Conservation (phyloP, 1,140 invertebrate genomes). For the Rhagoletis zephyria region DNA sequence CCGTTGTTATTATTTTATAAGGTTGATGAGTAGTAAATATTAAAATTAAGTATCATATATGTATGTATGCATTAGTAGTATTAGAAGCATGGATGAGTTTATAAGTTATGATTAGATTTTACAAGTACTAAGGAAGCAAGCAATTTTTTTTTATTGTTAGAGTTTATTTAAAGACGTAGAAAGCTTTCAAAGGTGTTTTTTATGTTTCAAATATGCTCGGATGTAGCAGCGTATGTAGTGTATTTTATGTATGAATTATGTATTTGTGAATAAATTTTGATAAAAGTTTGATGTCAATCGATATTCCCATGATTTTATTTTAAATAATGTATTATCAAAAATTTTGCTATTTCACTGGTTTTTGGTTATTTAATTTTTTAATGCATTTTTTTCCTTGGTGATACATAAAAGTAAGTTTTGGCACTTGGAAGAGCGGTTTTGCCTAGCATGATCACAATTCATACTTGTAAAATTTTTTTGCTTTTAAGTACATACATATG, state of each 20-base stretch:
- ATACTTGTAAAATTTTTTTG: too few relatives aligned
- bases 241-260: neutral
- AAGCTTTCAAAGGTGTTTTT: neutral
- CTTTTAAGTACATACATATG: too few relatives aligned
- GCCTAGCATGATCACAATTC: neutral
- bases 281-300: neutral
- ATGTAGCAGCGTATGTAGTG: neutral
- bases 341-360: neutral
- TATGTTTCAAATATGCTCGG: too few relatives aligned
- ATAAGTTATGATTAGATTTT: neutral
- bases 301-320: neutral
- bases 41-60: neutral
- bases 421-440: neutral
- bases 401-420: neutral
- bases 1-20: neutral
- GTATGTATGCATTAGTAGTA: neutral
- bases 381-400: neutral
- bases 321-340: neutral
- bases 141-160: neutral
- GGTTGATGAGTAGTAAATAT: neutral
- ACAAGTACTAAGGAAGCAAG: constrained; percentile 25
- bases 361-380: neutral
- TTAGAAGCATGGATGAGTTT: neutral
- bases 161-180: neutral
- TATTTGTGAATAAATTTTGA: neutral